Evolutionary conservation across 2,113 vertebrate genomes (phyloP), one percentile per base, ranked within the genome.

Genomic region (Pogonocichla stellata): DNA sequence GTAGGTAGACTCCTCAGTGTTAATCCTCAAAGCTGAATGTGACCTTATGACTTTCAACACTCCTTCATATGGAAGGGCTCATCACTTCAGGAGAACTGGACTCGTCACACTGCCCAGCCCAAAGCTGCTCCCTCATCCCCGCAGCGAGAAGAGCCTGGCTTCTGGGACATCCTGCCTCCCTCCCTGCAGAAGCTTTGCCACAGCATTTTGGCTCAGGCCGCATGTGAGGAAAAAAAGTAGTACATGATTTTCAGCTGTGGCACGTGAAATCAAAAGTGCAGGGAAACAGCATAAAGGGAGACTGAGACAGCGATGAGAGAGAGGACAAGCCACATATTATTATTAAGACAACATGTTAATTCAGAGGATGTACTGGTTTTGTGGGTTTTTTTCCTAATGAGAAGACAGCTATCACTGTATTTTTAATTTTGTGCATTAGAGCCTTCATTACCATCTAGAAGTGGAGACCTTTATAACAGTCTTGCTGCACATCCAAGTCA

Each of bases 351-450:
- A 16, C 29, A 54, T 16, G 24, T 66, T 88, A 45, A 82, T 80
- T 87, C 78, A 65, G 31, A 78, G 18, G 29, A 61, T 61, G 45
- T 65, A 25, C 29, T 90, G 66, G 10, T 12, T 57, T 74, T 26
- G 38, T 23, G 5, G 0, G 0, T 18, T 65, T 65, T 50, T 5
- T 8, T 13, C 28, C 42, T 58, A 56, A 6, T 16, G 57, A 77
- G 77, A 84, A 91, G 80, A 71, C 53, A 65, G 26, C n/a, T 85
- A 69, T 60, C 48, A 50, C 25, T 1, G 4, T 36, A 81, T 71
- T 81, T 89, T 92, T 86, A 84, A 81, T 91, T 84, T 86, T 73
- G 56, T 81, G 40, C 69, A 25, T 78, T 73, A 86, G 72, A 88
- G 56, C n/a, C 40, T 57, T 84, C 3, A 8, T n/a, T 81, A 58